phyloP scores from a whole-genome alignment of 2,113 vertebrate genomes.

The Delphinus delphis region DNA sequence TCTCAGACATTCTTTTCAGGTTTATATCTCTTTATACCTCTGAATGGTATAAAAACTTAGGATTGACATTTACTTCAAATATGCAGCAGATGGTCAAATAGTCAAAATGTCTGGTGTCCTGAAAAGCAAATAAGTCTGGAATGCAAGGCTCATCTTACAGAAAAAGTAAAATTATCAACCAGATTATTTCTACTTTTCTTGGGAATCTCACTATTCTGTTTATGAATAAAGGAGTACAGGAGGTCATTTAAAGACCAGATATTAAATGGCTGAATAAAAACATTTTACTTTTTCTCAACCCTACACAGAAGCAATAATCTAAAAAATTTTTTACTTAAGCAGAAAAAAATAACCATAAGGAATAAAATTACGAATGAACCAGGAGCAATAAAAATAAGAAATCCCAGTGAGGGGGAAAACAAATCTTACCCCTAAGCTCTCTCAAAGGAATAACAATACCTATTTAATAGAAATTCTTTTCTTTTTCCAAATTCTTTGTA shows the following conservation, averaged over 20 bases:
- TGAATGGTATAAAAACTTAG: neutral
- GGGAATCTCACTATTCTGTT: neutral
- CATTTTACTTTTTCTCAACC: neutral
- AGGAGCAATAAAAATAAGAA: neutral
- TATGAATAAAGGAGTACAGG: neutral
- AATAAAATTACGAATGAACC: constrained; percentile 18
- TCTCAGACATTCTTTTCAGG: neutral
- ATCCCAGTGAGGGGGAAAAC: neutral
- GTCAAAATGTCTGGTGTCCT: neutral
- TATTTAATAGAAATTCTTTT: neutral
- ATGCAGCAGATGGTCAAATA: neutral
- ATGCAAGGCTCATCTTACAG: neutral
- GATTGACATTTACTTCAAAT: neutral
- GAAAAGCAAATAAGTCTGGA: neutral
- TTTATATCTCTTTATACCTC: neutral
- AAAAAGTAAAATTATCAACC: neutral
- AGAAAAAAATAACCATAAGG: neutral
- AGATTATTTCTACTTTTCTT: neutral
- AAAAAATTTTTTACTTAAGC: neutral
- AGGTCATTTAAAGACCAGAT: neutral
- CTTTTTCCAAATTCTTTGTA: neutral
- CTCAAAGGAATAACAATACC: neutral
- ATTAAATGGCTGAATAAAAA: neutral
- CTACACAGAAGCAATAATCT: neutral
- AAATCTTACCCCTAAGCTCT: neutral